phyloP scores from a whole-genome alignment of 2,113 vertebrate genomes.

The Triplophysa rosa region DNA sequence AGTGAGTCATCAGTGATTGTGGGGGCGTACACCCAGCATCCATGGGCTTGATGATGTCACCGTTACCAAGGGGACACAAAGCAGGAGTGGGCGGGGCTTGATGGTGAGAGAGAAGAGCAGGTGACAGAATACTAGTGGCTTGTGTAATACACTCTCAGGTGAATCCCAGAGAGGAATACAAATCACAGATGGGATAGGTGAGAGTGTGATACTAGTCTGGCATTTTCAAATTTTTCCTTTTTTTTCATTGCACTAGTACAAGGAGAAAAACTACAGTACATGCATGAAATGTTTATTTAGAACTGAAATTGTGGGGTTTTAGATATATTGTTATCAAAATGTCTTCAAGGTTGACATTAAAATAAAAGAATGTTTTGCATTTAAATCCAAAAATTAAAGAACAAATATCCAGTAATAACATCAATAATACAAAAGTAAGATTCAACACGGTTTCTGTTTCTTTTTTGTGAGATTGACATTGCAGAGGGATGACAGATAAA shows the following conservation, averaged over 20 bases:
- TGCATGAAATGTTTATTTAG: no score
- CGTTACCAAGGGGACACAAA: constrained; percentile 74
- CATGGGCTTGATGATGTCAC: constrained; percentile 75
- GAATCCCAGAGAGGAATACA: neutral
- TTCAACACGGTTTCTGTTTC: neutral
- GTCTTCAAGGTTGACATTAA: no score
- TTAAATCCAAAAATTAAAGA: no score
- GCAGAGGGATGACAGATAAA: no score
- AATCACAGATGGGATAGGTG: constrained; percentile 1
- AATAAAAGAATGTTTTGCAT: no score
- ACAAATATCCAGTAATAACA: no score
- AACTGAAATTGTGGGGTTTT: neutral
- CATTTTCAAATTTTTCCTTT: neutral
- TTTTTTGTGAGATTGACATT: neutral
- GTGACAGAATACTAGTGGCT: constrained; percentile 47
- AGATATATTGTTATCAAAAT: no score
- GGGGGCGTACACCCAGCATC: constrained; percentile 70
- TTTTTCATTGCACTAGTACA: no score
- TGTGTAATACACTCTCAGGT: neutral
- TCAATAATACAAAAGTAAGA: no score
- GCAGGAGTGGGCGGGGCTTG: constrained; percentile 61
- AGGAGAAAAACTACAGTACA: no score
- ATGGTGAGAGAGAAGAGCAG: constrained; percentile 43
- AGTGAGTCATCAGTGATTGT: constrained; percentile 80
- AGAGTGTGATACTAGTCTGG: neutral